Evolutionary conservation across 2,113 vertebrate genomes (phyloP), one percentile per base, ranked within the genome.

Genomic region (Synchiropus splendidus): DNA sequence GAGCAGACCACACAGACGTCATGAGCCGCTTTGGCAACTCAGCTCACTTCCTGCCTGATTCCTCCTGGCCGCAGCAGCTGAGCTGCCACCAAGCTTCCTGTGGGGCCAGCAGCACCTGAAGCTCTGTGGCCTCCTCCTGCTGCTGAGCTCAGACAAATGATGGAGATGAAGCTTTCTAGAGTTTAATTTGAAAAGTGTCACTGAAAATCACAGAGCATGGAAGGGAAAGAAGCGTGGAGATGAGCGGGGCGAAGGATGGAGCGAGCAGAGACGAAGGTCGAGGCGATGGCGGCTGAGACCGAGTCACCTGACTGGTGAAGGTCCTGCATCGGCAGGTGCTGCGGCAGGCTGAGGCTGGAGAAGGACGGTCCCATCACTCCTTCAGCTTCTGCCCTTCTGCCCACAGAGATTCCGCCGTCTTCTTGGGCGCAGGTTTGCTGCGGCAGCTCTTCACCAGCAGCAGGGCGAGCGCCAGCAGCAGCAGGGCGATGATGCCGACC

Each of bases 371-470:
- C n/a, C n/a, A 5, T 27, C 21, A 27, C 21, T 27, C 1, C 0
- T 49, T 63, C 15, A 85, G 56, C 5, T 53, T 47, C 1, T 57
- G 50, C 4, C 39, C 39, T 21, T 84, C 81, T n/a, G 30, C 10
- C 85, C 83, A 85, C 1, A 86, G 48, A 53, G 49, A 41, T 0
- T 17, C 0, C 1, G 6, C 15, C 1, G 45, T 4, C 33, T 65
- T 73, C 16, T 69, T 76, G 27, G 16, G 48, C 13, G 47, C 18
- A 15, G 0, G 3, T 2, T 41, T 61, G 13, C 12, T 48, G 8
- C 13, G 18, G 31, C 16, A 42, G 1, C 61, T 63, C 40, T 39
- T 48, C 13, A 79, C 1, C 16, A 67, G 8, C 10, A 85, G 5
- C 5, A 72, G 6, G 1, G 51, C 1, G 10, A 77, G 45, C 12